Conservation (phyloP, 2,888 invertebrate species). For the Dioctria linearis region DNA sequence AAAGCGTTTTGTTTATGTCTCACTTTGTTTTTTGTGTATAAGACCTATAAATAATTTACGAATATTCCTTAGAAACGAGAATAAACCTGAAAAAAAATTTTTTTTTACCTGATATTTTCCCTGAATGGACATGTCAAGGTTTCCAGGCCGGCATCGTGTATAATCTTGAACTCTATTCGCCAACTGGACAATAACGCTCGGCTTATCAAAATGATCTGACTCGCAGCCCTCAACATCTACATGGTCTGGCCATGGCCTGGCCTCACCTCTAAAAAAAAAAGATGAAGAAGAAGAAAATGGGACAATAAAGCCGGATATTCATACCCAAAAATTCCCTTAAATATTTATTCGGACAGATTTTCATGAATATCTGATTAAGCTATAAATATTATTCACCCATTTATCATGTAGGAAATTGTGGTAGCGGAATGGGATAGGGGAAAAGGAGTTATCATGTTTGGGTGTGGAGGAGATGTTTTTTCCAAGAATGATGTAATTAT, state of each 20-base stretch:
- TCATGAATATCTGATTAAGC: no score
- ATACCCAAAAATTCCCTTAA: slow-evolving; percentile 33
- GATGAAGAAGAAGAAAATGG: slow-evolving; percentile 36
- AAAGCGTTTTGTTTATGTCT: no score
- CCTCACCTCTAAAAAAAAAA: slow-evolving; percentile 67
- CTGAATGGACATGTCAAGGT: slow-evolving; percentile 95
- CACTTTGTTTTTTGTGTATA: no score
- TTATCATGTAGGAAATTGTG: slow-evolving; percentile 35
- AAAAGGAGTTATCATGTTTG: neutral
- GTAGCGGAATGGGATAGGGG: neutral
- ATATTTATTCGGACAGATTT: slow-evolving; percentile 58
- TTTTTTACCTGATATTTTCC: slow-evolving; percentile 95
- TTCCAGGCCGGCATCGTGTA: slow-evolving; percentile 87
- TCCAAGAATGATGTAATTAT: neutral
- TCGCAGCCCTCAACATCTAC: slow-evolving; percentile 64
- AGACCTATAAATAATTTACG: no score
- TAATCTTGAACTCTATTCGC: slow-evolving; percentile 92
- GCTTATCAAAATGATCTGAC: slow-evolving; percentile 74
- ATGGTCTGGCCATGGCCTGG: slow-evolving; percentile 69
- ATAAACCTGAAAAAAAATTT: no score
- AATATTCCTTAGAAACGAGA: no score
- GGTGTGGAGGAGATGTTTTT: neutral
- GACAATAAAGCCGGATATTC: neutral
- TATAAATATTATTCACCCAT: slow-evolving; percentile 53
- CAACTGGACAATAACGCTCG: slow-evolving; percentile 84